Base-by-base conservation (phyloP, 2,888 invertebrate genomes). In the Periphyllus acericola region DNA sequence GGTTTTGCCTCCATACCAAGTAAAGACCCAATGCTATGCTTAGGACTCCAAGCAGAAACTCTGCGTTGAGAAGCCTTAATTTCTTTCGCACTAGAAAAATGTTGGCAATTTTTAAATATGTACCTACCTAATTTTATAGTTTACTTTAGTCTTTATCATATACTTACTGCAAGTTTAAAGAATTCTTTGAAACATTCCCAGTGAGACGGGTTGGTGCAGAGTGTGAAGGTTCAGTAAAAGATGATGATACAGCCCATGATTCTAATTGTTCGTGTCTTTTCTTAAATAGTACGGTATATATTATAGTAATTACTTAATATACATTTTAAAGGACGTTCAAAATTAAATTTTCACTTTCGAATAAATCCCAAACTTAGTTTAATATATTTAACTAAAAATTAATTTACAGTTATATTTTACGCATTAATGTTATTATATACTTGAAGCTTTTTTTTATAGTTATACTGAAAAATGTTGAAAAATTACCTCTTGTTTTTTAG, bases 1-100 rank as follows among this genome's bases (percentile, higher is more conserved):
- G 96, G 96, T 91, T 96, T 96, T n/a, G 95, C 96, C 92, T 96
- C 96, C 90, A 95, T 95, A 3, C 96, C 96, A 34, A 95, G 94
- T 81, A 96, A 95, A 40, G 96, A 96, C 19, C 96, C 96, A 17
- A 96, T 96, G 91, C 96, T 96, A 90, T 96, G 94, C n/a, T 96
- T 96, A 32, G 96, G 96, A 91, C 96, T 96, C 96, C 96, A 96
- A 52, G 96, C 96, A 90, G 96, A 94, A 29, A 90, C 90, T 78
- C 89, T 89, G 36, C 89, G 89, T 6, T 89, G 86, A 9, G 86
- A 89, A 34, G 85, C 86, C 34, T 89, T 89, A 60, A 89, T 89
- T 85, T 90, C 90, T 81, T 89, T 89, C 32, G 74, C 86, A 66
- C 87, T 84, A 21, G 74, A 85, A 85, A 74, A 55, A 29, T 21